phyloP scores from a whole-genome alignment of 2,888 invertebrate species.

The Rhingia campestris region DNA sequence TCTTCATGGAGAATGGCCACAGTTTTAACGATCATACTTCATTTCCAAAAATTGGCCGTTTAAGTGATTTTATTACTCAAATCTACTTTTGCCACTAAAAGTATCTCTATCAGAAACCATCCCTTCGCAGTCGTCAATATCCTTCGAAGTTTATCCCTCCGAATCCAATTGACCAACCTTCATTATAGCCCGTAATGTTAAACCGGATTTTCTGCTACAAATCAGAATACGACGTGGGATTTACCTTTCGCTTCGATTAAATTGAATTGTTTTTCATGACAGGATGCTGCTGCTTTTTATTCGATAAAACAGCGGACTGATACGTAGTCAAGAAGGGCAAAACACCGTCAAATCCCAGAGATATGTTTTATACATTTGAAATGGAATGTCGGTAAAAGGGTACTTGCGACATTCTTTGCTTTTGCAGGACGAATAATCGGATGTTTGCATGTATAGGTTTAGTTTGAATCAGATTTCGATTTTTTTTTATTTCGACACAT shows the following conservation, averaged over 20 bases:
- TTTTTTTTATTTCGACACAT: conserved; percentile 18
- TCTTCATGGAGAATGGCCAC: background rate
- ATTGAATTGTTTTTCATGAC: conserved; percentile 56
- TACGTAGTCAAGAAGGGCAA: conserved; percentile 38
- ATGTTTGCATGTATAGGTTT: conserved; percentile 26
- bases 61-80: conserved; percentile 31
- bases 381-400: conserved; percentile 30
- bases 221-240: conserved; percentile 55
- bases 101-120: conserved; percentile 11
- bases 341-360: background rate
- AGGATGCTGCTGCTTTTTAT: conserved; percentile 18
- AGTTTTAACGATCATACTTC: background rate
- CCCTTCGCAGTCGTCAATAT: background rate
- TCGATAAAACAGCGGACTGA: conserved; percentile 23
- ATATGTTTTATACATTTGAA: background rate
- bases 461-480: conserved; percentile 1
- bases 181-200: conserved; percentile 58
- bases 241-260: conserved; percentile 61
- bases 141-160: conserved; percentile 24
- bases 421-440: conserved; percentile 12
- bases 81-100: conserved; percentile 26
- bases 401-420: background rate
- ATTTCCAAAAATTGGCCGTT: background rate
- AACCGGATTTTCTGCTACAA: conserved; percentile 57
- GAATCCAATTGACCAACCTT: conserved; percentile 69